Base-by-base conservation (phyloP, 2,888 invertebrate species). In the Cacoxenus indagator region DNA sequence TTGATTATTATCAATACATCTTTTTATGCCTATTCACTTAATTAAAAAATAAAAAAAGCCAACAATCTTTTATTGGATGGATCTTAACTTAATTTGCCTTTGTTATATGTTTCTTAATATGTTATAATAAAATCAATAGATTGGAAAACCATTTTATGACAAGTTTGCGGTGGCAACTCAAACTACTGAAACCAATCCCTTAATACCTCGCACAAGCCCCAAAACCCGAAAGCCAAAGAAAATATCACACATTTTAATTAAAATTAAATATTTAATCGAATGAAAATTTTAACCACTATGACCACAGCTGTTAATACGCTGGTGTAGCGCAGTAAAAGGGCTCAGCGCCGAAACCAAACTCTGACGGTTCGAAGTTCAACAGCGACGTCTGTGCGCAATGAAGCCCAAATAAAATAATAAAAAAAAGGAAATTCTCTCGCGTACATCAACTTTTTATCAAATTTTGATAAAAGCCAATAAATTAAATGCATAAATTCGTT, bases 401-500 rank as follows among this genome's bases (percentile, higher is more conserved):
- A 81, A 82, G 85, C 80, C 66, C 70, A 69, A 69, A 66, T 14
- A 14, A 45, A 45, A 45, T 2, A 37, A 37, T 1, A 37, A 37
- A 37, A 37, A 37, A 37, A 37, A 14, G 6, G 24, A 3, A 37
- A 37, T 8, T 17, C 22, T 29, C 68, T 65, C 61, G 67, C 65
- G 61, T 70, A 67, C 55, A 68, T 72, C 70, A 71, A 73, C 61
- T 43, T 68, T 77, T 82, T 84, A 84, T 84, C 83, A 84, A 84
- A 79, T 67, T 84, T 83, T 83, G 84, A 85, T 85, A 83, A 81
- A 78, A 71, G 79, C 73, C 80, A 84, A 83, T 81, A 84, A 83
- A 81, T 81, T 82, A 81, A 82, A 79, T 82, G 84, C 76, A 82
- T 84, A 81, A 81, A 84, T 82, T 82, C 75, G 74, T 84, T 81